A percentile compares a stretch with the other conserved stretches of the same genome.
Conservation (phyloP, 2,888 invertebrate genomes). For the Aporophyla lueneburgensis region DNA sequence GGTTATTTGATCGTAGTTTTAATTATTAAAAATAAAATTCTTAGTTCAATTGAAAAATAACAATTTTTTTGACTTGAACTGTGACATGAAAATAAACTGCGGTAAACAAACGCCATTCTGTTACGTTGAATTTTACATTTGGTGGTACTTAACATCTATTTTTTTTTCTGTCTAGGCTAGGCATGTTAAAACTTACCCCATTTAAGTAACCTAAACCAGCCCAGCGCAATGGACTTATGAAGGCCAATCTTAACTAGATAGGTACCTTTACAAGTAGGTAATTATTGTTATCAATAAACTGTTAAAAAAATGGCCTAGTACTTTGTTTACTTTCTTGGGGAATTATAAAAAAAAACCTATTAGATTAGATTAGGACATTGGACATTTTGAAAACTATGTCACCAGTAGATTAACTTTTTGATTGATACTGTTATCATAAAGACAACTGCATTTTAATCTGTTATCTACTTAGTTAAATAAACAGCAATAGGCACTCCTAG, state of each 20-base stretch:
- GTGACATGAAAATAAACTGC: not conserved
- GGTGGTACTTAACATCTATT: no score
- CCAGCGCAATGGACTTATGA: not conserved
- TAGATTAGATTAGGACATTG: not conserved
- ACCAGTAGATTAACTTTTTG: not conserved
- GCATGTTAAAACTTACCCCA: not conserved
- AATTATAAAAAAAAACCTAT: no score
- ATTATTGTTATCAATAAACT: not conserved
- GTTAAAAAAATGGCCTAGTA: not conserved
- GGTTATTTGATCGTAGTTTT: no score
- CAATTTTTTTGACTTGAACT: slow-evolving; percentile 4
- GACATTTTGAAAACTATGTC: slow-evolving; percentile 21
- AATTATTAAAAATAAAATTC: not conserved
- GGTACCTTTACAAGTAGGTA: not conserved
- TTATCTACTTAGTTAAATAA: not conserved
- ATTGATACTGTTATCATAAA: slow-evolving; percentile 8
- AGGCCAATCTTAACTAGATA: not conserved
- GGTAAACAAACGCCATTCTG: not conserved
- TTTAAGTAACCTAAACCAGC: not conserved
- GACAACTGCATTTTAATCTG: not conserved
- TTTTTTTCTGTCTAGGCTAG: not conserved
- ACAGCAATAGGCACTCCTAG: not conserved
- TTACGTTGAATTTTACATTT: not conserved
- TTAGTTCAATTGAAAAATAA: not conserved
- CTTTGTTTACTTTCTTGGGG: not conserved